Evolutionary conservation across 2,888 invertebrate species (phyloP).

Genomic region (Steinernema scapterisci): DNA sequence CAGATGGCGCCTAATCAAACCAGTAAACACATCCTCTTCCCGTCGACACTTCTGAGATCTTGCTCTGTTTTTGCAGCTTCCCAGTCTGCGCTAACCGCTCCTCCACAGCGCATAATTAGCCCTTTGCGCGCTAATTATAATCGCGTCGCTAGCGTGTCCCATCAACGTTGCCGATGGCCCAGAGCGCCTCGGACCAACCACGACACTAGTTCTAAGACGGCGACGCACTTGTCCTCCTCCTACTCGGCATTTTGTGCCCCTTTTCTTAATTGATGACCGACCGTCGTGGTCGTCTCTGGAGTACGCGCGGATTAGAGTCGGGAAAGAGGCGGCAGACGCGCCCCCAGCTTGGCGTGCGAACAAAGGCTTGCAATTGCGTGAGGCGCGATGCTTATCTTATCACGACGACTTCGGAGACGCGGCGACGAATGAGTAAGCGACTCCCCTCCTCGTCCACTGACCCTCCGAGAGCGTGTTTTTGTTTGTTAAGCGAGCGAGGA

Average conservation of each 20-base stretch:
- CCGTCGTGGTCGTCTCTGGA: constrained; percentile 14
- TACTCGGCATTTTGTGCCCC: neutral
- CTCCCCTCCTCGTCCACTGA: neutral
- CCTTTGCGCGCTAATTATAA: constrained; percentile 31
- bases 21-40: neutral
- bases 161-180: constrained; percentile 30
- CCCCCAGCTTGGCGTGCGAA: neutral
- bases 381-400: constrained; percentile 26
- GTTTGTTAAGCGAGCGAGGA: neutral
- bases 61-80: constrained; percentile 10
- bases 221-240: constrained; percentile 9
- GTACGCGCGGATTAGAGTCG: constrained; percentile 19
- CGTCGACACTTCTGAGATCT: neutral
- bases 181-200: neutral
- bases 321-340: neutral
- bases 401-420: neutral
- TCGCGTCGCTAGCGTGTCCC: constrained; percentile 29
- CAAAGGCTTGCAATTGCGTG: constrained; percentile 12
- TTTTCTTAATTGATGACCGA: constrained; percentile 25
- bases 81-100: neutral
- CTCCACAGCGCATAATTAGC: constrained; percentile 8
- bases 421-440: neutral
- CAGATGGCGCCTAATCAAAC: neutral
- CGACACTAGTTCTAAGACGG: neutral
- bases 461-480: neutral